Evolutionary conservation across 2,888 invertebrate genomes (phyloP).

Genomic region (Sphaeridia pumilis): DNA sequence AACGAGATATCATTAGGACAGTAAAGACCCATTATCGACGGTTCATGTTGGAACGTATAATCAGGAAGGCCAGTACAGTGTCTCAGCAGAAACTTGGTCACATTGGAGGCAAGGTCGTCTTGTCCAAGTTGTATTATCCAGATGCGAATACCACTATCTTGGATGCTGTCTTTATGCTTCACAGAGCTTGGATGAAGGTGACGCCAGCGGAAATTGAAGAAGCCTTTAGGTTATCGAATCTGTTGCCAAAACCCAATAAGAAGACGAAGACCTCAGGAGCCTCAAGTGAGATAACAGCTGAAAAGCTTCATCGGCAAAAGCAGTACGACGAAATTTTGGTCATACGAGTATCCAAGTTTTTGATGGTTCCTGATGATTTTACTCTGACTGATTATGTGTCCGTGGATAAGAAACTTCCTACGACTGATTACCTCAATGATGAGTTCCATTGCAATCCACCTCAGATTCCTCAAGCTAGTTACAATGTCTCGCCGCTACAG

Average conservation of each 20-base stretch:
- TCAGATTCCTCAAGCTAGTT: not conserved
- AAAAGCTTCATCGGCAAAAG: not conserved
- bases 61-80: not conserved
- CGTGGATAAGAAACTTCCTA: slow-evolving; percentile 13
- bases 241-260: not conserved
- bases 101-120: not conserved
- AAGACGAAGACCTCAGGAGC: not conserved
- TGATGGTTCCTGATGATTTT: slow-evolving; percentile 1
- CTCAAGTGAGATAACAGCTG: not conserved
- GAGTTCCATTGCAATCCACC: not conserved
- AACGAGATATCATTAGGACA: slow-evolving; percentile 17
- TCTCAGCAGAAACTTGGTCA: not conserved
- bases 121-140: not conserved
- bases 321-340: slow-evolving; percentile 4
- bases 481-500: not conserved
- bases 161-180: slow-evolving; percentile 10
- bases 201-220: slow-evolving; percentile 3
- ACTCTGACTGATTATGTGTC: slow-evolving; percentile 5
- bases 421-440: slow-evolving; percentile 14
- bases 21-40: slow-evolving; percentile 18
- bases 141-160: slow-evolving; percentile 1
- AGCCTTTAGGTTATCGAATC: slow-evolving; percentile 10
- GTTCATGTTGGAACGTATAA: slow-evolving; percentile 8
- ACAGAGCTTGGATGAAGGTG: slow-evolving; percentile 8
- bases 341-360: not conserved